phyloP scores from a whole-genome alignment of 2,797 vertebrate species.

The Myotis vivesi region DNA sequence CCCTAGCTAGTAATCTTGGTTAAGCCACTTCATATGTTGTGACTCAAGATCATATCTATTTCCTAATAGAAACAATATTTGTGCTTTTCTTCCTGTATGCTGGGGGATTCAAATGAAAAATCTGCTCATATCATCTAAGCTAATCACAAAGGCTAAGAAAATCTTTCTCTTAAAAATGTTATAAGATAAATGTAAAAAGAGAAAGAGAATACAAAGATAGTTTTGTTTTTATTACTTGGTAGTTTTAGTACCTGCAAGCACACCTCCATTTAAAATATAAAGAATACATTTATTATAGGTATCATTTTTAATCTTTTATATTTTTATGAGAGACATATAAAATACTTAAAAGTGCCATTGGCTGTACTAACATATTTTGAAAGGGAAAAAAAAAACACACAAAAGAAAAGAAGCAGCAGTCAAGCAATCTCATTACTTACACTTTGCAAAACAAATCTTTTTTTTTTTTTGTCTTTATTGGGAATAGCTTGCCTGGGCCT shows the following conservation, averaged over 20 bases:
- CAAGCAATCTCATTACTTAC: neutral
- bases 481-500: neutral
- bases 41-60: neutral
- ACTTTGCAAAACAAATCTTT: conserved; percentile 5
- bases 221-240: neutral
- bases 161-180: neutral
- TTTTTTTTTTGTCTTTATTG: neutral
- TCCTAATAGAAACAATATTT: neutral
- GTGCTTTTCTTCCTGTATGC: neutral
- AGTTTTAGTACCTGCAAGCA: conserved; percentile 24
- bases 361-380: neutral
- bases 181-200: neutral
- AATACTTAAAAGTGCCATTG: conserved; percentile 8
- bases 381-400: neutral
- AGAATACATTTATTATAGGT: neutral
- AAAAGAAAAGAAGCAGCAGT: neutral
- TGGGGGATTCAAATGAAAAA: neutral
- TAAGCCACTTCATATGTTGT: neutral
- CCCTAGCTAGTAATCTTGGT: neutral
- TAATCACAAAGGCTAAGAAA: conserved; percentile 15
- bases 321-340: neutral
- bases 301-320: conserved; percentile 49
- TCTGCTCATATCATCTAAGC: neutral
- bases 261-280: conserved; percentile 37
- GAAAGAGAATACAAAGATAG: neutral